Evolutionary conservation across 2,113 vertebrate genomes (phyloP), one percentile per base, ranked within the genome.

Genomic region (Epinephelus lanceolatus): DNA sequence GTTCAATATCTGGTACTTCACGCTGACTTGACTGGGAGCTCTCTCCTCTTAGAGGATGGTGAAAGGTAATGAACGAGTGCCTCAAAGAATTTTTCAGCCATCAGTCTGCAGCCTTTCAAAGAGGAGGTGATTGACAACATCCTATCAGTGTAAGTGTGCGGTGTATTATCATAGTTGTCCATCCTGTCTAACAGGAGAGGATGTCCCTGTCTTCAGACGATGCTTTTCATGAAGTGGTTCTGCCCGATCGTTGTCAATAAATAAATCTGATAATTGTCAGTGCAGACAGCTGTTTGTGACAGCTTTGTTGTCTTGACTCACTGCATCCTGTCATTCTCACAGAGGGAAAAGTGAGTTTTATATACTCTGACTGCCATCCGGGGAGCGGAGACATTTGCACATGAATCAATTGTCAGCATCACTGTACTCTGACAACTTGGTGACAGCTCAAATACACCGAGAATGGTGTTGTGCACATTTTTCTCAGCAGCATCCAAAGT

Each of bases 241-340:
- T 91, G 92, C 93, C 94, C 89, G 92, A 95, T 95, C 93, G 94
- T 94, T 94, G 93, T 94, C 95, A 95, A 94, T 95, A 96, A 95
- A 95, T 95, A 94, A 94, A 95, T 95, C 94, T 94, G 93, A 96
- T 95, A 91, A 93, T 93, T 94, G 93, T 94, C 91, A 92, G 93
- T 72, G 88, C 89, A 94, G 97, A 98, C 97, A 98, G 97, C 97
- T 99, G 97, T 97, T 97, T 97, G 96, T 98, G 98, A 99, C 98
- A 99, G 97, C 96, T 97, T 95, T 95, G 94, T 95, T 96, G 96
- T 96, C 96, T 97, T 97, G 96, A 97, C 97, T 96, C 96, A 95
- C 96, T 96, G 96, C 94, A 95, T 95, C 94, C 96, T 97, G 97
- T 97, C 96, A 97, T 96, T 97, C 97, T 96, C 95, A 91, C 94